Evolutionary conservation across 2,797 vertebrate species (phyloP), one percentile per base, ranked within the genome.

Genomic region (Microcaecilia unicolor): DNA sequence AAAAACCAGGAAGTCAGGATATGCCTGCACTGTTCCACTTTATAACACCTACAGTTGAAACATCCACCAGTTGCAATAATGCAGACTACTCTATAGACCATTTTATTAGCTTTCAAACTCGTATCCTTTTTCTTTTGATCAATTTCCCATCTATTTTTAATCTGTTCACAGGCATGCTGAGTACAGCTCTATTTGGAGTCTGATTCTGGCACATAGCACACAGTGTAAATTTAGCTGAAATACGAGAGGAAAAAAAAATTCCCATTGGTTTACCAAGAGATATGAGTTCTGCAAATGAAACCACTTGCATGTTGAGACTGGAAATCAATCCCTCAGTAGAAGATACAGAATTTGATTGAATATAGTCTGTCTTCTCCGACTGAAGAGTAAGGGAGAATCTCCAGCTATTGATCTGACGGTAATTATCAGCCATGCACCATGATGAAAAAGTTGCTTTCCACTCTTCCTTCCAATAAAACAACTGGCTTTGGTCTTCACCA

Each of bases 401-500:
- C 43, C 22, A 47, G 13, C 15, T 48, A 41, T 41, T 44, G 44
- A 62, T 61, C 28, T 8, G 29, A 31, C 31, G 60, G 22, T 45
- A 51, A 50, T 66, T 64, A 59, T 18, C 17, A 27, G 10, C 6
- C 9, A 11, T 28, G 20, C 25, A 21, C 13, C n/a, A 11, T 21
- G 45, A 19, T 35, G 59, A 47, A n/a, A 38, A 47, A 50, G 9
- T 14, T 22, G 23, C 10, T 25, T 20, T 48, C 34, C n/a, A n/a
- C n/a, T n/a, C n/a, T n/a, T 46, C 28, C 56, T 64, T 58, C 36
- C 29, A n/a, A 31, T 22, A 51, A 26, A 24, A 28, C 35, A 43
- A 55, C 58, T 10, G 8, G 34, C 40, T 51, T 44, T 48, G 4
- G n/a, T 22, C n/a, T n/a, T n/a, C n/a, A n/a, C n/a, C n/a, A n/a